A percentile compares a stretch with the other conserved stretches of the same genome.
phyloP scores from a whole-genome alignment of 92 coral and sea anemone genomes.

The Epizoanthus rinbou region DNA sequence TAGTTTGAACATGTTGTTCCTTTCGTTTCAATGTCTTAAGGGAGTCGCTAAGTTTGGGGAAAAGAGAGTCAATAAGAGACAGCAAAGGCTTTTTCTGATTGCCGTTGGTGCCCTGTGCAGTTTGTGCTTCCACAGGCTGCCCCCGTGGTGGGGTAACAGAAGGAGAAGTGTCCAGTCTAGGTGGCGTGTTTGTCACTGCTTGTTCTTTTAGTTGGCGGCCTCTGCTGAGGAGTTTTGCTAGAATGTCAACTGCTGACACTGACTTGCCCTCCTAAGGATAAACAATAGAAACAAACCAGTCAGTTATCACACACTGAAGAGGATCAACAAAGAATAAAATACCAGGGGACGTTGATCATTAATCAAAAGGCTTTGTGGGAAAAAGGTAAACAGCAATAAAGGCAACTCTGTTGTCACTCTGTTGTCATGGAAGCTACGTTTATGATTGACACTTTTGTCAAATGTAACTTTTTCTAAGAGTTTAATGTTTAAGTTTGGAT shows the following conservation, averaged over 20 bases:
- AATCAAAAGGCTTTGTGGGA: too few species aligned
- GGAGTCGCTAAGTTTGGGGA: slow-evolving; percentile 85
- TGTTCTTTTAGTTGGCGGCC: slow-evolving; percentile 76
- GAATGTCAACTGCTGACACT: slow-evolving; percentile 80
- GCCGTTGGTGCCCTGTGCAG: slow-evolving; percentile 42
- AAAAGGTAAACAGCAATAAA: too few species aligned
- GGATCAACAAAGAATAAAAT: too few species aligned
- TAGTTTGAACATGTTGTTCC: slow-evolving; percentile 41
- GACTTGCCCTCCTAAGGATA: slow-evolving; percentile 47
- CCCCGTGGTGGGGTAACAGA: slow-evolving; percentile 48
- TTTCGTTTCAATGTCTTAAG: slow-evolving; percentile 72
- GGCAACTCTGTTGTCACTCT: too few species aligned
- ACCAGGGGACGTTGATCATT: too few species aligned
- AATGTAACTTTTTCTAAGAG: too few species aligned
- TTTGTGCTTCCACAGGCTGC: slow-evolving; percentile 38
- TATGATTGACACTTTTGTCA: too few species aligned
- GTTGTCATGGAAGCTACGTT: too few species aligned
- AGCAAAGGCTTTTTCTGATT: slow-evolving; percentile 70
- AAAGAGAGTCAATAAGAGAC: slow-evolving; percentile 82
- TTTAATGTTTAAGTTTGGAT: too few species aligned
- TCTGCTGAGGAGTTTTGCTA: slow-evolving; percentile 84
- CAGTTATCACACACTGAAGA: too few species aligned
- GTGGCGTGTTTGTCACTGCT: slow-evolving; percentile 44
- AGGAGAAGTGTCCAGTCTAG: slow-evolving; percentile 35
- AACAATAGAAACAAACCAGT: background rate